Percentiles rank a stretch among this genome's conserved stretches.
Conservation (phyloP, 2,797 vertebrate genomes). For the Crocodylus rhombifer region DNA sequence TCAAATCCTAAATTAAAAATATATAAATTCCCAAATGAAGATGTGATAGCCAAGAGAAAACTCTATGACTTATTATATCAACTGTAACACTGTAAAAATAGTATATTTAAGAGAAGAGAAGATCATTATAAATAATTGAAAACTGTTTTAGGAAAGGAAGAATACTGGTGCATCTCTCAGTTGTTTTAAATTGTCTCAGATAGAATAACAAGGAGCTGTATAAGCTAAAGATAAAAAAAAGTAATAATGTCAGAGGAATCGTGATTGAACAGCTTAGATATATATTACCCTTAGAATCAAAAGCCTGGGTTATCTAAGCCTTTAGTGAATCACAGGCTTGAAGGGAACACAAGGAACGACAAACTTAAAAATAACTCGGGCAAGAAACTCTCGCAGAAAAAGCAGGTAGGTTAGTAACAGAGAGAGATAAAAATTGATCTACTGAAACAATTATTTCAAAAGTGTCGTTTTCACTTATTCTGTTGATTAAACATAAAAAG, state of each 20-base stretch:
- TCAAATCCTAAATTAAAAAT: not conserved
- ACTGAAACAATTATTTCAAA: not conserved
- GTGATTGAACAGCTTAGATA: not conserved
- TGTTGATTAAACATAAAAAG: not conserved
- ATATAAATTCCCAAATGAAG: not conserved
- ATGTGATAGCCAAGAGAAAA: not conserved
- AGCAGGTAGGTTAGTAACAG: not conserved
- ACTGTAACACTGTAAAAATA: not conserved
- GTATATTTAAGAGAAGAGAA: not conserved
- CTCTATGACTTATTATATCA: accelerated
- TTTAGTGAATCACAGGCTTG: not conserved
- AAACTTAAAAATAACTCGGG: not conserved
- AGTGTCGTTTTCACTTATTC: not conserved
- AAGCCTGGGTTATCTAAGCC: not conserved
- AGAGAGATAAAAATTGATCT: not conserved
- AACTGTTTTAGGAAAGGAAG: not conserved
- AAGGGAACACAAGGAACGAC: not conserved
- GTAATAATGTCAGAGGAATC: not conserved
- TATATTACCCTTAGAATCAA: not conserved
- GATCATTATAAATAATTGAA: not conserved
- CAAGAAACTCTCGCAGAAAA: not conserved
- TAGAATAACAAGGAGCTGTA: not conserved
- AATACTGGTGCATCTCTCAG: not conserved
- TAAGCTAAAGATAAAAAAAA: not conserved
- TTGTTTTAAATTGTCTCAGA: not conserved